Conservation (phyloP, 2,797 vertebrate genomes). For the Galaxias olidus region DNA sequence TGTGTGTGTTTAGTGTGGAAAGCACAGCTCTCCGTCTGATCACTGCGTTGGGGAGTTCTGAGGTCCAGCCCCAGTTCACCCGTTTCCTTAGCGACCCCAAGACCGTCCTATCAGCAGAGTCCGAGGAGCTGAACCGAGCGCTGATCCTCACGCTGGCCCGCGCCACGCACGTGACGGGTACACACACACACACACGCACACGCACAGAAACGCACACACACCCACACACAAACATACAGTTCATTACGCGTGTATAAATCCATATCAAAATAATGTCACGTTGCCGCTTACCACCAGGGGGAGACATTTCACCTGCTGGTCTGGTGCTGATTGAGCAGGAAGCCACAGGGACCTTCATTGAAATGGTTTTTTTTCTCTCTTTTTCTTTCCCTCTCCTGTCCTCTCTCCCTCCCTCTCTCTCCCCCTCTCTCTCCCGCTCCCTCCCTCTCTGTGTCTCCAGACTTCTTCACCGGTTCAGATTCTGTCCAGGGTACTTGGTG, state of each 20-base stretch:
- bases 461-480: constrained; percentile 98
- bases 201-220: constrained; percentile 1
- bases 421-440: background rate
- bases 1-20: constrained; percentile 81
- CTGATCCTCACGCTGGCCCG: constrained; percentile 95
- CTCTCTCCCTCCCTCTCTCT: accelerated
- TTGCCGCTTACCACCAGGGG: too few relatives aligned
- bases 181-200: background rate
- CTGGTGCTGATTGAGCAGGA: too few relatives aligned
- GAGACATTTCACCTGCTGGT: too few relatives aligned
- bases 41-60: constrained; percentile 94
- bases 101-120: constrained; percentile 93
- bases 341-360: too few relatives aligned
- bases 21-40: constrained; percentile 95
- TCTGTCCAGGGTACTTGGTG: constrained; percentile 99
- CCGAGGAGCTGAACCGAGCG: constrained; percentile 95
- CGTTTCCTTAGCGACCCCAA: constrained; percentile 97
- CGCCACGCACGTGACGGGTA: constrained; percentile 97
- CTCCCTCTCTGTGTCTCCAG: constrained; percentile 59
- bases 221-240: background rate
- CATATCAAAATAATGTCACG: background rate
- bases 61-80: constrained; percentile 96
- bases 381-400: background rate
- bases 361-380: background rate
- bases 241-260: too few relatives aligned